Percentiles rank a stretch among this genome's conserved stretches.
Evolutionary conservation across 1,140 invertebrate genomes (phyloP).

Genomic region (Formica selysi): DNA sequence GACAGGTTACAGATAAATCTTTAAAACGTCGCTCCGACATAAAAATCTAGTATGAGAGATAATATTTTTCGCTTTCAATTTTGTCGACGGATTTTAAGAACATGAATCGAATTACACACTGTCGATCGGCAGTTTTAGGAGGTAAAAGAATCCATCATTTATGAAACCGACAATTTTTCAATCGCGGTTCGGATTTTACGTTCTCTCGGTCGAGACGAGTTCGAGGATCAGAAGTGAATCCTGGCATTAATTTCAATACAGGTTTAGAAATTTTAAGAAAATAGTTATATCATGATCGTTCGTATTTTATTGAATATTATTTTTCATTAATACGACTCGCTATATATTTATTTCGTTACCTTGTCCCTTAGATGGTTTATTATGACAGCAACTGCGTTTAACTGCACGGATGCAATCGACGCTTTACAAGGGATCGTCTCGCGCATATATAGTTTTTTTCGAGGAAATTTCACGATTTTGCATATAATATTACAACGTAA

Average conservation of each 20-base stretch:
- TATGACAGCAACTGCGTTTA: not conserved
- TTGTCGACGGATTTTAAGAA: not conserved
- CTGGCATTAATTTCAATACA: not conserved
- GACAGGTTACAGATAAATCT: not conserved
- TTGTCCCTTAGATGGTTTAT: not conserved
- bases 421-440: not conserved
- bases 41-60: not conserved
- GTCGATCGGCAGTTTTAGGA: not conserved
- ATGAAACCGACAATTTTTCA: not conserved
- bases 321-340: not conserved
- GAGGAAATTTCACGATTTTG: conserved; percentile 4
- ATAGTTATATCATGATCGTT: too few relatives aligned
- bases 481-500: not conserved
- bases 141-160: not conserved
- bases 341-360: not conserved
- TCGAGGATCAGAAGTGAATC: not conserved
- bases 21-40: not conserved
- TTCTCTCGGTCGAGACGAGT: too few relatives aligned
- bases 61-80: not conserved
- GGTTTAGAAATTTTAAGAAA: not conserved
- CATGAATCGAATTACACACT: not conserved
- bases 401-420: not conserved
- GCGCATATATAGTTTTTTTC: not conserved
- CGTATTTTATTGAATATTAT: not conserved
- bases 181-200: not conserved